Evolutionary conservation across 2,113 vertebrate genomes (phyloP).

Genomic region (Callospermophilus lateralis): DNA sequence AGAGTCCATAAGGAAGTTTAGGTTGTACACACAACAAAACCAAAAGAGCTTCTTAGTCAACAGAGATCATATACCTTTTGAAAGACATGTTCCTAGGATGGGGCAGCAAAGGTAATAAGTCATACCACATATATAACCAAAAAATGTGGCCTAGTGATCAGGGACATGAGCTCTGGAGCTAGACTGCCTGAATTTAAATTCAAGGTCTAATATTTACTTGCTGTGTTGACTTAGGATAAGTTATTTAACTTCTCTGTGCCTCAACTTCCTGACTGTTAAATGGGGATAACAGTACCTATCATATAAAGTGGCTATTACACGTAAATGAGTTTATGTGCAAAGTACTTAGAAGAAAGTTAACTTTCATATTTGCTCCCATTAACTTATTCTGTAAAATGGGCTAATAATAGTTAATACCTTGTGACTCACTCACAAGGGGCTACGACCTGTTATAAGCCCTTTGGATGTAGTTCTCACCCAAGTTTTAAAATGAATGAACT

Average conservation of each 20-base stretch:
- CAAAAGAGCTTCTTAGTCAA: neutral
- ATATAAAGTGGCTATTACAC: neutral
- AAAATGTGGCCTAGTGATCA: neutral
- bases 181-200: neutral
- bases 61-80: neutral
- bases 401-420: neutral
- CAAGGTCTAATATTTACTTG: neutral
- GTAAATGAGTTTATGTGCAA: neutral
- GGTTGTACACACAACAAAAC: neutral
- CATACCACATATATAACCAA: neutral
- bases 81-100: neutral
- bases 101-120: neutral
- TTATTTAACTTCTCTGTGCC: neutral
- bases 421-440: neutral
- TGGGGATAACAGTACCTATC: neutral
- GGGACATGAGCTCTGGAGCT: neutral
- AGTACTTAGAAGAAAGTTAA: constrained; percentile 12
- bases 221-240: neutral
- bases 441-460: neutral
- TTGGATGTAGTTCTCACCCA: neutral
- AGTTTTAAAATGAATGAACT: constrained; percentile 43
- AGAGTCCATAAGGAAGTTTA: neutral
- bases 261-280: neutral
- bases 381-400: constrained; percentile 12
- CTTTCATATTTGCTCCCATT: neutral